Evolutionary conservation across 2,888 invertebrate species (phyloP), one percentile per base, ranked within the genome.

Genomic region (Hartigia nigra): DNA sequence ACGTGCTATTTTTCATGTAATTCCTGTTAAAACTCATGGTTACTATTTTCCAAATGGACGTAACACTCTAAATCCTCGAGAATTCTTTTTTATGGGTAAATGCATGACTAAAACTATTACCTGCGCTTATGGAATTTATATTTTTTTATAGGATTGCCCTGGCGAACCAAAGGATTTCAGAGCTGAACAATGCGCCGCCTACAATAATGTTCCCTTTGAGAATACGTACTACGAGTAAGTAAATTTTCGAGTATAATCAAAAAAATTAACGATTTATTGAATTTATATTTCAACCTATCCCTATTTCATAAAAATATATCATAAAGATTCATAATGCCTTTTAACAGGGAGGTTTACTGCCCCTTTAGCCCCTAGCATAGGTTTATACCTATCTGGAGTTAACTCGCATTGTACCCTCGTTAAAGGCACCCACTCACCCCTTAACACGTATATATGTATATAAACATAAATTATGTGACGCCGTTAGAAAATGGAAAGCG

Each of bases 151-250:
- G 94, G 96, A 97, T 91, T 98, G 98, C 90, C 96, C 97, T 0
- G 95, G 95, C 70, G 94, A 94, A 31, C 92, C 95, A 70, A 92
- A 91, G 5, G 98, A 99, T 92, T 99, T 97, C 92, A 94, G 99
- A 78, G 93, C 95, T 0, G 95, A 97, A 84, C 99, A 99, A 91
- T 99, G 99, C 92, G 94, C 97, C 1, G 94, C 95, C 85, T 98
- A 95, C 92, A 95, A 99, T 92, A 93, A 93, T 77, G 93, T 95
- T 74, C 94, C 95, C 3, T 97, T 98, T 90, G 96, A 98, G 87
- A 97, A 96, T 74, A 93, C 95, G 76, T 94, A 93, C 86, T 97
- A 98, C 92, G 95, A 95, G 95, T 97, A 93, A 95, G 94, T 93
- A 83, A 12, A 12, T 32, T n/a, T 75, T 32, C 12, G 11, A 35